Base-by-base conservation (phyloP, 2,888 invertebrate genomes). In the Gortyna flavago region DNA sequence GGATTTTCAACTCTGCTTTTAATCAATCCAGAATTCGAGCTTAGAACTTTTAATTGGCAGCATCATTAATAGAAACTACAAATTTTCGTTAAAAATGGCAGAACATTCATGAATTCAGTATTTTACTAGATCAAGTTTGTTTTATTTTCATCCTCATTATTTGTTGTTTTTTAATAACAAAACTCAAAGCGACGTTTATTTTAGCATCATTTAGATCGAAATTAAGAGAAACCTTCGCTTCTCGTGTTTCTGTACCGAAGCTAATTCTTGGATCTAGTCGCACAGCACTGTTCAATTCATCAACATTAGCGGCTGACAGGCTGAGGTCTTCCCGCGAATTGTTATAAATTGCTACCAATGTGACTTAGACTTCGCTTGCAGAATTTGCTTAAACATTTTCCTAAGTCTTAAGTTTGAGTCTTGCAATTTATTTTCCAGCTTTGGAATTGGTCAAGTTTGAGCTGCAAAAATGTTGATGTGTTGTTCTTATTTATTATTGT, bases 281-380 rank as follows among this genome's bases (percentile, higher is more conserved):
- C 69, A 80, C 80, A 87, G 78, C 79, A 84, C 69, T 75, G 81
- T 81, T 84, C 88, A 85, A 89, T 89, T 86, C 88, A 88, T 89
- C 89, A 89, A 86, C 87, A 89, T 89, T 89, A 89, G 59, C 74
- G 73, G 35, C 62, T 73, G 90, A 89, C 89, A 83, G 83, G 51
- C 41, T 82, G 81, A 81, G 84, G 85, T 85, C 80, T 86, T 71
- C 70, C 66, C 68, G 61, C 68, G 84, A 81, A 89, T 89, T 89
- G 89, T 89, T 89, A 89, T 87, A 89, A 88, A 89, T 89, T 83
- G 78, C 84, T 76, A 57, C 72, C 61, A 83, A 65, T 83, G 77
- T 44, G 83, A 87, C 84, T 81, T 67, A 75, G 76, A 65, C 79
- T 74, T 75, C 71, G 67, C 74, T 75, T 67, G 68, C 65, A 67